Evolutionary conservation across 92 coral and sea anemone genomes (phyloP).

Genomic region (Palythoa grandiflora): DNA sequence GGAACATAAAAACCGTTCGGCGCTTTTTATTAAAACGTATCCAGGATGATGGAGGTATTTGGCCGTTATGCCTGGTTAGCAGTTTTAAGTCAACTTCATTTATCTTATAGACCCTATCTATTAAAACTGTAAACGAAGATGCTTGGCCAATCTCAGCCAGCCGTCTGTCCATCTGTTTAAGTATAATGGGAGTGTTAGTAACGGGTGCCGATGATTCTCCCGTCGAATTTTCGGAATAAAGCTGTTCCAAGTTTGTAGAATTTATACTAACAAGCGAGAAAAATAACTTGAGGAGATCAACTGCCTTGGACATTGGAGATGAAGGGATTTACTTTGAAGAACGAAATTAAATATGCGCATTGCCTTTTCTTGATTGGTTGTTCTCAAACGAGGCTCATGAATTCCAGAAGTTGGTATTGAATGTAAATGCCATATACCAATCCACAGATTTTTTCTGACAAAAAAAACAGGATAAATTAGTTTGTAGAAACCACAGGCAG

Average conservation of each 20-base stretch:
- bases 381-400: slow-evolving; percentile 16
- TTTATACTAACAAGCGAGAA: slow-evolving; percentile 83
- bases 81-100: slow-evolving; percentile 37
- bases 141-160: slow-evolving; percentile 69
- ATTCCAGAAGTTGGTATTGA: neutral
- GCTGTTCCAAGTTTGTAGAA: slow-evolving; percentile 66
- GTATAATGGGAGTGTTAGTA: neutral
- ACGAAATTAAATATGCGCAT: slow-evolving; percentile 4
- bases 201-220: slow-evolving; percentile 11
- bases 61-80: slow-evolving; percentile 63
- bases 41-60: slow-evolving; percentile 73
- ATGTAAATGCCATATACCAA: neutral
- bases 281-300: slow-evolving; percentile 82
- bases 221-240: slow-evolving; percentile 26
- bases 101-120: slow-evolving; percentile 60
- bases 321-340: slow-evolving; percentile 31
- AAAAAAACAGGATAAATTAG: neutral
- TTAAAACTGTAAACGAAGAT: slow-evolving; percentile 64
- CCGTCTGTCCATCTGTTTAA: neutral
- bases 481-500: neutral
- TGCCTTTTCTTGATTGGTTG: slow-evolving; percentile 10
- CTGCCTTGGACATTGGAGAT: slow-evolving; percentile 94
- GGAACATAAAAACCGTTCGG: slow-evolving; percentile 67
- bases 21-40: slow-evolving; percentile 59
- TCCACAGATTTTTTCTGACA: neutral